These are phyloP conservation scores for Ectobius pallidus DNA, from an alignment of 2,888 invertebrate genomes.

Conservation along the genomic window DNA sequence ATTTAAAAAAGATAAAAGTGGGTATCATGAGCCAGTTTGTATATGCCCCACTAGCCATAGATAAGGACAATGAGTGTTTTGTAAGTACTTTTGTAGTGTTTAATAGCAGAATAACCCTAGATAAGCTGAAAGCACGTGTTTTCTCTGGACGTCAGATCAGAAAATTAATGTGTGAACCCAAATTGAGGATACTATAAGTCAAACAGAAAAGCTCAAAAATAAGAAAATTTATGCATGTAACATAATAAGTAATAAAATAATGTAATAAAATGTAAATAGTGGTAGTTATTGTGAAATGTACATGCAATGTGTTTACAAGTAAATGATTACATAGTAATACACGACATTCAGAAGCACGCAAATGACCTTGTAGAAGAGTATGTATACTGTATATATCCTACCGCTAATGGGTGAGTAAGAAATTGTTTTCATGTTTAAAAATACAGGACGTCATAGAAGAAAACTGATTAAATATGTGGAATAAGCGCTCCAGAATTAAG, in stretches of 20 bases:
- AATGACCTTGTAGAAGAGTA: background rate
- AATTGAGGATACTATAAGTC: too few relatives aligned
- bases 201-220: too few relatives aligned
- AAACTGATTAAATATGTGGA: background rate
- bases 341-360: background rate
- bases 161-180: background rate
- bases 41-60: too few relatives aligned
- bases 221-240: too few relatives aligned
- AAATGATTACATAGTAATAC: too few relatives aligned
- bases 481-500: background rate
- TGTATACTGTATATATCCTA: background rate
- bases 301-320: too few relatives aligned
- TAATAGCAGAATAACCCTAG: background rate
- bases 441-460: background rate
- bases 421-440: background rate
- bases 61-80: too few relatives aligned
- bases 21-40: too few relatives aligned
- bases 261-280: too few relatives aligned
- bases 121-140: background rate
- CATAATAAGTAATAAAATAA: too few relatives aligned
- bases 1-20: too few relatives aligned
- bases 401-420: background rate
- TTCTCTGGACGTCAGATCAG: background rate
- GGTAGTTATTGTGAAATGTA: too few relatives aligned
- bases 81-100: background rate